Conservation (phyloP, 2,113 vertebrate genomes). For the Diphyllodes magnificus region DNA sequence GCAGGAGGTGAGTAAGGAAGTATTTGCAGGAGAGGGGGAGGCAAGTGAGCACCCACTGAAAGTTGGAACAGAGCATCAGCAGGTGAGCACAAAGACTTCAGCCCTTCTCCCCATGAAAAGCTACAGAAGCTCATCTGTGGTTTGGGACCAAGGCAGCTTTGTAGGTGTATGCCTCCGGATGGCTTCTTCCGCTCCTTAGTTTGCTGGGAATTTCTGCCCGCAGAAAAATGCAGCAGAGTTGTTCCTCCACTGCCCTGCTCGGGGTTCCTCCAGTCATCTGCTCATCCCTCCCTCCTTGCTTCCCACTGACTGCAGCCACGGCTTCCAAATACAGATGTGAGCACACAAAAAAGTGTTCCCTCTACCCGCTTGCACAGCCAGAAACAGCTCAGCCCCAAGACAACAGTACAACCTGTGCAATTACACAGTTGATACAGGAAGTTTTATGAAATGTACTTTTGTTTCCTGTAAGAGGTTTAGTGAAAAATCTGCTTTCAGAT, state of each 20-base stretch:
- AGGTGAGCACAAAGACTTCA: background rate
- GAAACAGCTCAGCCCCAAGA: background rate
- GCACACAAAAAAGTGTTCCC: background rate
- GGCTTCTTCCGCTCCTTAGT: background rate
- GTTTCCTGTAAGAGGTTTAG: conserved; percentile 5
- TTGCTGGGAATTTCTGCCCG: background rate
- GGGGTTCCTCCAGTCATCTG: background rate
- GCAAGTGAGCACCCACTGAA: background rate
- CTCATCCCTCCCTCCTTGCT: background rate
- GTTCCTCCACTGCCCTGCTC: background rate
- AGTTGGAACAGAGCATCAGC: background rate
- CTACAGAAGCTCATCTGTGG: background rate
- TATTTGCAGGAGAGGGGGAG: background rate
- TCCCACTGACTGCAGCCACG: background rate
- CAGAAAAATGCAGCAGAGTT: background rate
- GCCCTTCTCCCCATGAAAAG: background rate
- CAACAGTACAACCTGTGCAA: background rate
- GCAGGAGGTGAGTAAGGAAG: background rate
- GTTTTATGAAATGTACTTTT: background rate
- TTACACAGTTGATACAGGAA: background rate
- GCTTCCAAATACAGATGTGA: background rate
- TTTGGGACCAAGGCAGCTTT: background rate
- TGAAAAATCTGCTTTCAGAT: conserved; percentile 37
- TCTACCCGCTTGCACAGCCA: background rate
- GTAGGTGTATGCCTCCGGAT: background rate